Conservation (phyloP, 2,888 invertebrate genomes). For the Leptinotarsa juncta region DNA sequence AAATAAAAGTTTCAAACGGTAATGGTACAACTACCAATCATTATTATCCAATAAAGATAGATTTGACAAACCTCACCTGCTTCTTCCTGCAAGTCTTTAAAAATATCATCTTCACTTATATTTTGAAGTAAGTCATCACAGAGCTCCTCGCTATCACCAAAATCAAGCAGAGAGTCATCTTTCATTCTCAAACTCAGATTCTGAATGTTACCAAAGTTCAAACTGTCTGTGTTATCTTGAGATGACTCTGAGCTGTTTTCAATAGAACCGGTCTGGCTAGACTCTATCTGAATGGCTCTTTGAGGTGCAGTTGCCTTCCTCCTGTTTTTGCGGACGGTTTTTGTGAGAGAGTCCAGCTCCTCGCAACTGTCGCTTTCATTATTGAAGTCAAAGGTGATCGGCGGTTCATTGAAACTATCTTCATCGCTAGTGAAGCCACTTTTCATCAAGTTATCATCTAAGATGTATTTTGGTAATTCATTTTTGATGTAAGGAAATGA, state of each 20-base stretch:
- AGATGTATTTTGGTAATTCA: constrained; percentile 49
- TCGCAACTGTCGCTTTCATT: constrained; percentile 50
- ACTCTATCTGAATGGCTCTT: constrained; percentile 56
- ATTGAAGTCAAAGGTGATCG: constrained; percentile 45
- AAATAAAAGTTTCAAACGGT: no score
- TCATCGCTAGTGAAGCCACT: constrained; percentile 50
- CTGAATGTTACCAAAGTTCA: constrained; percentile 41
- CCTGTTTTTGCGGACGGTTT: constrained; percentile 54
- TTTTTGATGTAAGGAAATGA: constrained; percentile 52
- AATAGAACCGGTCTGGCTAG: constrained; percentile 51
- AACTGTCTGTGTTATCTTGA: constrained; percentile 51
- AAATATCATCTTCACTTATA: constrained; percentile 60
- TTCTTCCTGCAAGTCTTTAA: constrained; percentile 60
- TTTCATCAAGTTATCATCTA: constrained; percentile 49
- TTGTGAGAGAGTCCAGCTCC: constrained; percentile 38
- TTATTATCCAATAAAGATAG: background rate
- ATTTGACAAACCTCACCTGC: constrained; percentile 50
- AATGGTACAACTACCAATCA: no score
- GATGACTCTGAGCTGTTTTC: constrained; percentile 58
- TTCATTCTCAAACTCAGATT: constrained; percentile 41
- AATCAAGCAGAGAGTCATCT: constrained; percentile 39
- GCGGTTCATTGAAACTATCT: constrained; percentile 44
- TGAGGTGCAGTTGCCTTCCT: constrained; percentile 60
- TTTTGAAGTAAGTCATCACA: constrained; percentile 54
- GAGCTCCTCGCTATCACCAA: constrained; percentile 40